Evolutionary conservation across 2,113 vertebrate species (phyloP).

Genomic region (Tenrec ecaudatus): DNA sequence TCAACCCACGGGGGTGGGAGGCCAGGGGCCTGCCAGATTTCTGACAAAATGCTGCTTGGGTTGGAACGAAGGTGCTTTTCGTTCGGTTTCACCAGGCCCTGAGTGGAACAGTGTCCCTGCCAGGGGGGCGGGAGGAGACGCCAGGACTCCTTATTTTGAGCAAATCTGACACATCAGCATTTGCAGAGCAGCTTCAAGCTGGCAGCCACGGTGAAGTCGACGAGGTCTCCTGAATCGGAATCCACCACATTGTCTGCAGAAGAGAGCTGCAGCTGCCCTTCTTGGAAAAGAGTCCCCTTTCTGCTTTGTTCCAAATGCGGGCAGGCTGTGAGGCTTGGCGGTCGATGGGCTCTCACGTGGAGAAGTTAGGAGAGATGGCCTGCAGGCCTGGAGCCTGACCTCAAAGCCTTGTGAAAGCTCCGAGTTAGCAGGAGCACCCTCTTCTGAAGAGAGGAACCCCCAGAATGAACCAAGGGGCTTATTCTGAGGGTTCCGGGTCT

Average conservation of each 20-base stretch:
- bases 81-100: neutral
- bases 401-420: neutral
- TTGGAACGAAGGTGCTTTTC: constrained; percentile 53
- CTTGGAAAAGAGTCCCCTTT: neutral
- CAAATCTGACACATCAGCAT: neutral
- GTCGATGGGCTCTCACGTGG: neutral
- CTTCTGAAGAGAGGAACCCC: neutral
- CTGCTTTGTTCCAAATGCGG: neutral
- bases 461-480: neutral
- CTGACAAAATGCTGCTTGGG: constrained; percentile 56
- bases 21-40: constrained; percentile 38
- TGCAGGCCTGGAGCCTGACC: neutral
- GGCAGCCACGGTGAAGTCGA: neutral
- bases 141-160: neutral
- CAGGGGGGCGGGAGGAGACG: neutral
- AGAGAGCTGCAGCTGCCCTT: neutral
- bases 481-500: neutral
- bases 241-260: neutral
- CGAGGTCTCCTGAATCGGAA: neutral
- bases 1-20: neutral
- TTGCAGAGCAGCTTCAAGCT: constrained; percentile 2
- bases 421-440: neutral
- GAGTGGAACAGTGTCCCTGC: too few species aligned
- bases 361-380: neutral
- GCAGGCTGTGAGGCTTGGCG: neutral